These are phyloP conservation scores for Protobothrops mucrosquamatus DNA, from an alignment of 2,113 vertebrate species.

Conservation along the genomic window DNA sequence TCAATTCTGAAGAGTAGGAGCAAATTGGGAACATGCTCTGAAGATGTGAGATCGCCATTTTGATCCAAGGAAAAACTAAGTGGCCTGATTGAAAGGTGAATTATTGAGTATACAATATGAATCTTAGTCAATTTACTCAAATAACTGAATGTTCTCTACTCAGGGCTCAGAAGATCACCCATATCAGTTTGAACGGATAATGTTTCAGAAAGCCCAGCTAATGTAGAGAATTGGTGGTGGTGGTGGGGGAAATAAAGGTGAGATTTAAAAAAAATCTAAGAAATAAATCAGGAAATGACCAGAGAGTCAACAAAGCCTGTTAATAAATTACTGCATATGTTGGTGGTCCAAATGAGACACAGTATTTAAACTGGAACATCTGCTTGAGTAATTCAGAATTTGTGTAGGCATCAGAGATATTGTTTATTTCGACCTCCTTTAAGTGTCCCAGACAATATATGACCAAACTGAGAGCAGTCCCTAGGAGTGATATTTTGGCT, in stretches of 20 bases:
- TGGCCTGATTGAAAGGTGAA: not conserved
- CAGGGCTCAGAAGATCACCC: not conserved
- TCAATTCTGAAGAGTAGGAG: not conserved
- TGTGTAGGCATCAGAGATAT: not conserved
- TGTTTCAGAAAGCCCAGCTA: not conserved
- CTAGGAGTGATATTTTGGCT: not conserved
- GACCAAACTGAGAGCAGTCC: not conserved
- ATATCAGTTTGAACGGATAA: not conserved
- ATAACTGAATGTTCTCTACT: not conserved
- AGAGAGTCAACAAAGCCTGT: not conserved
- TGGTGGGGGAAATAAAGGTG: too few species aligned
- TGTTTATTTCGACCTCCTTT: not conserved
- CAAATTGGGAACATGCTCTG: not conserved
- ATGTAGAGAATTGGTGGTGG: not conserved
- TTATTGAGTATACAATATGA: not conserved
- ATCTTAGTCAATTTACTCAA: not conserved
- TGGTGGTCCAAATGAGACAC: not conserved
- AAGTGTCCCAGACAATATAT: not conserved
- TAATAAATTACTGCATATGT: not conserved
- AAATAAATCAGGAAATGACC: not conserved
- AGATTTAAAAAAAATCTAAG: too few species aligned
- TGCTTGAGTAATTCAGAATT: not conserved
- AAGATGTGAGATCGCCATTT: not conserved
- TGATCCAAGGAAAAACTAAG: not conserved
- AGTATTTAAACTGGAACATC: not conserved